Percentiles rank a stretch among this genome's conserved stretches.
phyloP scores from a whole-genome alignment of 2,888 invertebrate genomes.

The Tipula unca region DNA sequence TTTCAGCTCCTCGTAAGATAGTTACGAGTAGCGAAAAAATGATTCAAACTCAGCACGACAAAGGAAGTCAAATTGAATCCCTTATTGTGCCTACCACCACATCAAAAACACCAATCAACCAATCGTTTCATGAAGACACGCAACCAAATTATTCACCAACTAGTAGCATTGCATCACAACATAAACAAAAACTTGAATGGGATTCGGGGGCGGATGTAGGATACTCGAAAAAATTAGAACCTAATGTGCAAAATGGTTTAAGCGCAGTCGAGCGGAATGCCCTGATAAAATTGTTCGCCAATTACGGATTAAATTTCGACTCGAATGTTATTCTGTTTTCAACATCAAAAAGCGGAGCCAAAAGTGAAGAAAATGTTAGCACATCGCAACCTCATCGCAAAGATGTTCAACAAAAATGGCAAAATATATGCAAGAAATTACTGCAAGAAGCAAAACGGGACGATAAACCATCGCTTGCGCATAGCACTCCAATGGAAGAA shows the following conservation, averaged over 20 bases:
- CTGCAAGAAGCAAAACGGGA: background rate
- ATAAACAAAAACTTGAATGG: slow-evolving; percentile 64
- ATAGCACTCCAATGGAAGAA: slow-evolving; percentile 20
- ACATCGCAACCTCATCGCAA: background rate
- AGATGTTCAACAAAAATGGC: background rate
- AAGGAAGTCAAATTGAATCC: background rate
- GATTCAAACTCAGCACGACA: background rate
- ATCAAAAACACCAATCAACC: background rate
- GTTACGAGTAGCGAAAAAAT: background rate
- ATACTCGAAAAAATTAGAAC: slow-evolving; percentile 41
- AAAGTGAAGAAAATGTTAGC: background rate
- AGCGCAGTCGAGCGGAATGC: slow-evolving; percentile 36
- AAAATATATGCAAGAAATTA: background rate
- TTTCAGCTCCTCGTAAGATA: background rate
- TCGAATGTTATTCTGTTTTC: slow-evolving; percentile 20
- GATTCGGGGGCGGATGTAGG: slow-evolving; percentile 83
- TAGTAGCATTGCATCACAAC: slow-evolving; percentile 57
- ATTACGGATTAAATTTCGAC: slow-evolving; percentile 25
- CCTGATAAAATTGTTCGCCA: slow-evolving; percentile 32
- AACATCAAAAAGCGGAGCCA: background rate
- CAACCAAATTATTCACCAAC: slow-evolving; percentile 50
- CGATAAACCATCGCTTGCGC: background rate
- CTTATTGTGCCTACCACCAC: background rate
- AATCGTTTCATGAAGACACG: background rate
- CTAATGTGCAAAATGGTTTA: slow-evolving; percentile 15